A percentile compares a stretch with the other conserved stretches of the same genome.
Evolutionary conservation across 2,888 invertebrate species (phyloP).

Genomic region (Steinernema hermaphroditum): DNA sequence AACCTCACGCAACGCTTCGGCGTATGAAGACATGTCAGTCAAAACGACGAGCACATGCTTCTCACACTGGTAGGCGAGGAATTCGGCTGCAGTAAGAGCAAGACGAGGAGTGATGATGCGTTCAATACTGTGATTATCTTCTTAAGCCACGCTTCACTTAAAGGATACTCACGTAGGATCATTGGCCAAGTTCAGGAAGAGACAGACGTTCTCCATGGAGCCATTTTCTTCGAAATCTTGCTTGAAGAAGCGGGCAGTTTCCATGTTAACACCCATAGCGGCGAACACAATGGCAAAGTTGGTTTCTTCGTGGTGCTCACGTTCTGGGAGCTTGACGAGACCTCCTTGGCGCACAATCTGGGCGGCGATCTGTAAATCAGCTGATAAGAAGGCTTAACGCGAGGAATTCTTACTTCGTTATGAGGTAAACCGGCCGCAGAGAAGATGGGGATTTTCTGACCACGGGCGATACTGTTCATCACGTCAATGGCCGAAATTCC

Average conservation of each 20-base stretch:
- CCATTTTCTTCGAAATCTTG: constrained; percentile 78
- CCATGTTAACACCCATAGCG: constrained; percentile 84
- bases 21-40: constrained; percentile 99
- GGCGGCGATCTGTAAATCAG: constrained; percentile 79
- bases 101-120: constrained; percentile 97
- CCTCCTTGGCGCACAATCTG: constrained; percentile 92
- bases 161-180: constrained; percentile 78
- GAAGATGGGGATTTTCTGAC: constrained; percentile 99
- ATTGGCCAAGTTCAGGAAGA: constrained; percentile 97
- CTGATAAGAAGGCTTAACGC: background rate
- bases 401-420: constrained; percentile 76
- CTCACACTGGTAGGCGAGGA: constrained; percentile 98
- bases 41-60: constrained; percentile 98
- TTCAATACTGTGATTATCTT: constrained; percentile 75
- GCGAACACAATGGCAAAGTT: constrained; percentile 99
- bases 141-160: too few relatives aligned
- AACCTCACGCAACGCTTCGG: constrained; percentile 95
- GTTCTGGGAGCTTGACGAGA: constrained; percentile 44
- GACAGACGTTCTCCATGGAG: constrained; percentile 98
- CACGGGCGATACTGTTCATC: constrained; percentile 99
- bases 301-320: constrained; percentile 81
- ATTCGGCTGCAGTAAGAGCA: constrained; percentile 95
- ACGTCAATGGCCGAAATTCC: constrained; percentile 97
- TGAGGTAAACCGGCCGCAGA: constrained; percentile 98
- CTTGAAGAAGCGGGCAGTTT: constrained; percentile 99